phyloP scores from a whole-genome alignment of 1,140 invertebrate genomes.

The Sesamia nonagrioides region DNA sequence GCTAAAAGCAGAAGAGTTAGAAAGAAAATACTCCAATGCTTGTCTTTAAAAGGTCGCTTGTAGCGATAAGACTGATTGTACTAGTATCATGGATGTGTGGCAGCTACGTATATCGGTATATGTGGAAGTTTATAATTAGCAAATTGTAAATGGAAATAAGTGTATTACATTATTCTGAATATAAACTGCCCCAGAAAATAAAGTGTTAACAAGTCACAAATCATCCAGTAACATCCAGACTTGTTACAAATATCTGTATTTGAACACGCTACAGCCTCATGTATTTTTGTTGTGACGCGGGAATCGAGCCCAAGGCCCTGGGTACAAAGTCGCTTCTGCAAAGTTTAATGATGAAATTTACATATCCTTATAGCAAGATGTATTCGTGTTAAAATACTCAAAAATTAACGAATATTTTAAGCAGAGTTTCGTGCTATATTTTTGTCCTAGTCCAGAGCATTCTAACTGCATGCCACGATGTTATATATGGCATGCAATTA shows the following conservation, averaged over 20 bases:
- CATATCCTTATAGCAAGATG: neutral
- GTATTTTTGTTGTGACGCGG: conserved; percentile 2
- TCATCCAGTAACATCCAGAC: neutral
- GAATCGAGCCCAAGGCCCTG: conserved; percentile 12
- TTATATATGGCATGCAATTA: too few relatives aligned
- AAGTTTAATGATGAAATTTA: conserved; percentile 6
- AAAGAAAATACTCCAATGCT: too few relatives aligned
- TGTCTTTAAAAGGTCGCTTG: too few relatives aligned
- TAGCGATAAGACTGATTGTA: too few relatives aligned
- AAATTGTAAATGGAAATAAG: too few relatives aligned
- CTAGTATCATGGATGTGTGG: too few relatives aligned
- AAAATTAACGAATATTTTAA: neutral
- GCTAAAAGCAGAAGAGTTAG: too few relatives aligned
- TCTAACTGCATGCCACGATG: too few relatives aligned
- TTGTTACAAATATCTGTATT: neutral
- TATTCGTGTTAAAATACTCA: neutral
- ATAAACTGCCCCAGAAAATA: neutral
- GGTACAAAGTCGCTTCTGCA: neutral
- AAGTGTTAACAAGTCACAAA: neutral
- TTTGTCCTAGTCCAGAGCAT: too few relatives aligned
- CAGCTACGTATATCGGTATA: too few relatives aligned
- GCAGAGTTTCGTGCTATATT: neutral
- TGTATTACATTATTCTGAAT: neutral
- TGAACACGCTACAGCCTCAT: neutral
- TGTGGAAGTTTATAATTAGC: too few relatives aligned